Conservation (phyloP, 2,113 vertebrate species). For the Notothenia rossii region DNA sequence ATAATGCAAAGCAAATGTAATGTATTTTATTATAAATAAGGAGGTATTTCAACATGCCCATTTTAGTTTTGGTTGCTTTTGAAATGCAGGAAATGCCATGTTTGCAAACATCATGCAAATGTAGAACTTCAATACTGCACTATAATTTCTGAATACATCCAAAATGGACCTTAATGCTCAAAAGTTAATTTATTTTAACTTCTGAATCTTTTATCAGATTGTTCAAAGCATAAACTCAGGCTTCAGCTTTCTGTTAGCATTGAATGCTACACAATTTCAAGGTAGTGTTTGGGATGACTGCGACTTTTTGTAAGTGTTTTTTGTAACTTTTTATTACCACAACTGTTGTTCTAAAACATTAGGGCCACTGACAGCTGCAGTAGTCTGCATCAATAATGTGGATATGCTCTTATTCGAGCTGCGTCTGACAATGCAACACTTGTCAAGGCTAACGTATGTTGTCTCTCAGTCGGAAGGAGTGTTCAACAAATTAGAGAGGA, state of each 20-base stretch:
- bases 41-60: not conserved
- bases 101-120: not conserved
- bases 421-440: constrained; percentile 17
- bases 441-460: constrained; percentile 39
- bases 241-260: not conserved
- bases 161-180: not conserved
- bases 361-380: not conserved
- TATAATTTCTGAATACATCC: not conserved
- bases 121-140: not conserved
- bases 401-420: not conserved
- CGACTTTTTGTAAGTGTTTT: not conserved
- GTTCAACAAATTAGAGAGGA: constrained; percentile 58
- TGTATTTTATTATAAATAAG: not conserved
- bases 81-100: not conserved
- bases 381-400: constrained; percentile 4
- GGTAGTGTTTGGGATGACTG: not conserved
- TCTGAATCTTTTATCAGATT: not conserved
- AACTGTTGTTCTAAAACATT: not conserved
- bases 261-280: not conserved
- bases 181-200: not conserved
- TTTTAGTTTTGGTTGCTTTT: not conserved
- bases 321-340: not conserved
- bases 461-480: constrained; percentile 47
- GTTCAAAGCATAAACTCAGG: not conserved
- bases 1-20: not conserved